These are phyloP conservation scores for Tachyglossus aculeatus DNA, from an alignment of 2,797 vertebrate genomes.

Conservation along the genomic window DNA sequence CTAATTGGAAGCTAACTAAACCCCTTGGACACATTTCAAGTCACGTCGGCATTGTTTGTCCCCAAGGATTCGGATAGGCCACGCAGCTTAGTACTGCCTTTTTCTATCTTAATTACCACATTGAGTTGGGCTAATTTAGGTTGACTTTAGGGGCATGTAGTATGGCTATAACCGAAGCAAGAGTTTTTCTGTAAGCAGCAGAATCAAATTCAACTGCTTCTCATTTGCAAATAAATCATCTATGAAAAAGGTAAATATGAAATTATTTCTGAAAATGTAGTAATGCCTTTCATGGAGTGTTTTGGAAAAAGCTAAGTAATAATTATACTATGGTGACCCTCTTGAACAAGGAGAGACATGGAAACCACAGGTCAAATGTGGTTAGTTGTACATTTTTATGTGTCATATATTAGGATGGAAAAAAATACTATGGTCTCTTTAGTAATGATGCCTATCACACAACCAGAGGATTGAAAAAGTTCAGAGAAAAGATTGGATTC, in stretches of 20 bases:
- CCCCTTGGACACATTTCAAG: slow-evolving; percentile 75
- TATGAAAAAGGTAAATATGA: slow-evolving; percentile 2
- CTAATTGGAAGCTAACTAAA: slow-evolving; percentile 88
- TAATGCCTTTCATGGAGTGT: neutral
- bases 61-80: slow-evolving; percentile 71
- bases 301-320: neutral
- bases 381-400: neutral
- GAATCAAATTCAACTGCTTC: slow-evolving; percentile 44
- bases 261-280: slow-evolving; percentile 12
- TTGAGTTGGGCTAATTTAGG: slow-evolving; percentile 76
- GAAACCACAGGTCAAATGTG: neutral
- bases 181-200: slow-evolving; percentile 32
- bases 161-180: slow-evolving; percentile 60
- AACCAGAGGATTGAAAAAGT: too few relatives aligned
- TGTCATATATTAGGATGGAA: too few relatives aligned
- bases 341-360: neutral
- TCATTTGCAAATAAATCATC: slow-evolving; percentile 27
- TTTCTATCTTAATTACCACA: slow-evolving; percentile 85
- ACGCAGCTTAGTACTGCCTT: slow-evolving; percentile 69
- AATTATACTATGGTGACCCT: neutral
- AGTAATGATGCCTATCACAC: too few relatives aligned
- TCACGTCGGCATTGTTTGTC: slow-evolving; percentile 66
- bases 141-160: slow-evolving; percentile 69
- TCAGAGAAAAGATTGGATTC: too few relatives aligned
- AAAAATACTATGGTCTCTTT: too few relatives aligned